Conservation (phyloP, 2,113 vertebrate genomes). For the Sula dactylatra region DNA sequence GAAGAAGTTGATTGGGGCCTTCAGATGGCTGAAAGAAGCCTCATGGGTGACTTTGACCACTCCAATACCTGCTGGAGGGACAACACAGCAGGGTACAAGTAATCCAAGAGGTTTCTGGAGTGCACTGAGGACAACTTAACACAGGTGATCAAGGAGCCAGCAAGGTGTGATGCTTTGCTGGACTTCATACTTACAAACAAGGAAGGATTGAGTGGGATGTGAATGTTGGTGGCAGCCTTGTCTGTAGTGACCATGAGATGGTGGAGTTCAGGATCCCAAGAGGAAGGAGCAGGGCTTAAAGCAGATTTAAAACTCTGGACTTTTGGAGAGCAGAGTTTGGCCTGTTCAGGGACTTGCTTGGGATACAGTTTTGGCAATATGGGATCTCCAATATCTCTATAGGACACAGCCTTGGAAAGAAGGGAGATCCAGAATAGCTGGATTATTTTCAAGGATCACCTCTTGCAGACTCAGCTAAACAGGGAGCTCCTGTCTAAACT, state of each 20-base stretch:
- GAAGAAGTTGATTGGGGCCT: neutral
- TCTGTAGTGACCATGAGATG: neutral
- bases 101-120: neutral
- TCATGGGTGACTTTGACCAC: neutral
- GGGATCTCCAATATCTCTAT: neutral
- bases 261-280: neutral
- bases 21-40: neutral
- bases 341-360: neutral
- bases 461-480: neutral
- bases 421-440: neutral
- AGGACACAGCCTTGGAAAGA: neutral
- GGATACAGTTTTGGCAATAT: neutral
- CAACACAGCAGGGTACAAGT: neutral
- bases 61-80: neutral
- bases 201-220: neutral
- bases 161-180: neutral
- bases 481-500: neutral
- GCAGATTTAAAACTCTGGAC: neutral
- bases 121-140: neutral
- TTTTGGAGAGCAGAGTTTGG: neutral
- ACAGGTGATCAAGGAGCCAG: neutral
- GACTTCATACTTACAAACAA: neutral
- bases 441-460: neutral
- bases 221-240: neutral
- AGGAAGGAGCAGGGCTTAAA: neutral